A percentile compares a stretch with the other conserved stretches of the same genome.
Conservation (phyloP, 2,113 vertebrate genomes). For the Neomonachus schauinslandi region DNA sequence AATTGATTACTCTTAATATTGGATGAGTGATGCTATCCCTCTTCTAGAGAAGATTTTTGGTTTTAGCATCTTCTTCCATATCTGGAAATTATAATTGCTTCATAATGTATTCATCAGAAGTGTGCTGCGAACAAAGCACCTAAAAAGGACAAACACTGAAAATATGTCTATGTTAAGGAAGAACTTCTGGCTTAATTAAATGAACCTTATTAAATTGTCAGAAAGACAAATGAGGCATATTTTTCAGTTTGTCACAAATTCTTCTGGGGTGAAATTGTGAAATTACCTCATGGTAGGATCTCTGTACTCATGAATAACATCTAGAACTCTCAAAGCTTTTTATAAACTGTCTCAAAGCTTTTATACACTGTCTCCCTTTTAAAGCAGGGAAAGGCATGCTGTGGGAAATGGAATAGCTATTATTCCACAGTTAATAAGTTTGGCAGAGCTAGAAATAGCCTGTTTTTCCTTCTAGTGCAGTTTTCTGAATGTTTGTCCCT, state of each 20-base stretch:
- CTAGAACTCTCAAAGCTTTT: slow-evolving; percentile 58
- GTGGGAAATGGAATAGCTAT: slow-evolving; percentile 29
- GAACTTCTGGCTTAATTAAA: slow-evolving; percentile 69
- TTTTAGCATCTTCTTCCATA: slow-evolving; percentile 52
- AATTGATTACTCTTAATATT: slow-evolving; percentile 57
- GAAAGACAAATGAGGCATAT: slow-evolving; percentile 63
- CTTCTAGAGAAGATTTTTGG: slow-evolving; percentile 55
- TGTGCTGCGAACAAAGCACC: slow-evolving; percentile 38
- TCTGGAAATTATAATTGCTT: slow-evolving; percentile 59
- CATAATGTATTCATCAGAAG: slow-evolving; percentile 59
- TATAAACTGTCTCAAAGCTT: slow-evolving; percentile 15
- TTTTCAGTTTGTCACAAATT: slow-evolving; percentile 71
- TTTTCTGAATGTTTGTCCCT: slow-evolving; percentile 58
- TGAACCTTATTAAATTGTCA: slow-evolving; percentile 65
- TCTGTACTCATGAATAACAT: slow-evolving; percentile 12
- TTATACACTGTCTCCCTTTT: slow-evolving; percentile 25
- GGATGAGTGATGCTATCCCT: not conserved
- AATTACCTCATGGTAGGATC: slow-evolving; percentile 32
- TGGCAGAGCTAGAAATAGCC: slow-evolving; percentile 43
- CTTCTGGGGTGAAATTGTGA: slow-evolving; percentile 45
- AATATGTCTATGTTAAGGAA: slow-evolving; percentile 51
- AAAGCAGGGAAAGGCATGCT: not conserved
- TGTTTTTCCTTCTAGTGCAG: slow-evolving; percentile 27
- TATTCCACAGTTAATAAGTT: slow-evolving; percentile 53
- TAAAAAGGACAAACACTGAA: slow-evolving; percentile 58